Evolutionary conservation across 1,140 invertebrate genomes (phyloP), one percentile per base, ranked within the genome.

Genomic region (Camponotus floridanus): DNA sequence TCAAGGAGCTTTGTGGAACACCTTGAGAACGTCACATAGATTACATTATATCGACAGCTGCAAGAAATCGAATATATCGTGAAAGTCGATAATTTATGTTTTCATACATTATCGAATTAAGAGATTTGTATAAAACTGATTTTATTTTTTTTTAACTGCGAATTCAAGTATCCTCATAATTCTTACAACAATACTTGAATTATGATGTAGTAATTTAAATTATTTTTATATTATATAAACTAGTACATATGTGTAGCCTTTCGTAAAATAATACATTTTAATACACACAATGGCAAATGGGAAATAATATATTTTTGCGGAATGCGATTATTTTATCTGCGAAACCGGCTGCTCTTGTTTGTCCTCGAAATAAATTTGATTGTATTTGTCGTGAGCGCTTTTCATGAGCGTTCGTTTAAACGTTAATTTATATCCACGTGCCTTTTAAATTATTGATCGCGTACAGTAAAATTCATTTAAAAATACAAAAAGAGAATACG

Each of bases 351-450:
- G 3, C 9, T 26, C 21, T 65, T 57, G 51, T 62, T 76, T 42
- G 65, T 74, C 61, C 26, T 86, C 61, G 78, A 68, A 45, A 55
- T 11, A 76, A 84, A 84, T 84, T 62, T 13, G 15, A 59, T 57
- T 36, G 31, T 33, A 11, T 61, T 42, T 26, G 36, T 5, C 36
- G n/a, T n/a, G n/a, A n/a, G n/a, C n/a, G 51, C 55, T 81, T 59
- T 81, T 81, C 45, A 61, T 11, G 26, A 39, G 0, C 18, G 15
- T 2, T 26, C 8, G 4, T 68, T 80, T 21, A 57, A 79, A 67
- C 7, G 48, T 59, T 81, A 42, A 61, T 73, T 62, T 73, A 73
- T n/a, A 3, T 18, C 18, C 26, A 15, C 51, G 18, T 36, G 26
- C 5, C 18, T 31, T 73, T 21, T 13, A 45, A 31, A 59, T 48